Evolutionary conservation across 2,797 vertebrate genomes (phyloP).

Genomic region (Bryconaethiops microstoma): DNA sequence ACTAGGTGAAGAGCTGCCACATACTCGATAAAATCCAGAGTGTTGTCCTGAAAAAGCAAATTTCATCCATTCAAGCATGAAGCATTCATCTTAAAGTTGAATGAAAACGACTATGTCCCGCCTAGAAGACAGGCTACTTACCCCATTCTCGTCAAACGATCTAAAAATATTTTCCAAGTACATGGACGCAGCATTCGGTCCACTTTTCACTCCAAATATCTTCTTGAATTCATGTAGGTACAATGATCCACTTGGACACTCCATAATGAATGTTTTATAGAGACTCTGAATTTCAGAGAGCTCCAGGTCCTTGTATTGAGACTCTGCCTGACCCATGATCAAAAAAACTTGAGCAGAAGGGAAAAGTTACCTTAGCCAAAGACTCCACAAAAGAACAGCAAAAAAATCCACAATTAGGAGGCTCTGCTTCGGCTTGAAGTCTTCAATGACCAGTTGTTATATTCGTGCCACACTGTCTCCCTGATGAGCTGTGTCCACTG

Average conservation of each 20-base stretch:
- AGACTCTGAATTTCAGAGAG: constrained; percentile 62
- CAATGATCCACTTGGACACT: constrained; percentile 64
- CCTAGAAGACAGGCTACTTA: constrained; percentile 47
- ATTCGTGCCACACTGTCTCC: background rate
- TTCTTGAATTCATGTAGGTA: constrained; percentile 68
- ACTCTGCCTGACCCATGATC: background rate
- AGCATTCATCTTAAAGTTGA: background rate
- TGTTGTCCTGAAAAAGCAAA: constrained; percentile 70
- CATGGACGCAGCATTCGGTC: constrained; percentile 55
- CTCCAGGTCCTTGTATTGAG: constrained; percentile 51
- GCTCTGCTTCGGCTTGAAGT: background rate
- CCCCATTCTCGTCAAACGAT: constrained; percentile 67
- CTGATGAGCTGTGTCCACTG: background rate
- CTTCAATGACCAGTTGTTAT: background rate
- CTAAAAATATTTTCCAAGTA: constrained; percentile 66
- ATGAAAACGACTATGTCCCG: no score
- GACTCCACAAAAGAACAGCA: background rate
- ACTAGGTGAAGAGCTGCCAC: constrained; percentile 76
- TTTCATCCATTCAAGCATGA: background rate
- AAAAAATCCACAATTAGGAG: background rate
- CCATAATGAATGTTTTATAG: constrained; percentile 63
- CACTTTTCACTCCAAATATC: constrained; percentile 64
- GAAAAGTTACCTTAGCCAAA: background rate
- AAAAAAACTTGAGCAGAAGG: background rate
- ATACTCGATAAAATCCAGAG: constrained; percentile 77